These are phyloP conservation scores for Pseudochromis fuscus DNA, from an alignment of 2,797 vertebrate genomes.

Conservation along the genomic window DNA sequence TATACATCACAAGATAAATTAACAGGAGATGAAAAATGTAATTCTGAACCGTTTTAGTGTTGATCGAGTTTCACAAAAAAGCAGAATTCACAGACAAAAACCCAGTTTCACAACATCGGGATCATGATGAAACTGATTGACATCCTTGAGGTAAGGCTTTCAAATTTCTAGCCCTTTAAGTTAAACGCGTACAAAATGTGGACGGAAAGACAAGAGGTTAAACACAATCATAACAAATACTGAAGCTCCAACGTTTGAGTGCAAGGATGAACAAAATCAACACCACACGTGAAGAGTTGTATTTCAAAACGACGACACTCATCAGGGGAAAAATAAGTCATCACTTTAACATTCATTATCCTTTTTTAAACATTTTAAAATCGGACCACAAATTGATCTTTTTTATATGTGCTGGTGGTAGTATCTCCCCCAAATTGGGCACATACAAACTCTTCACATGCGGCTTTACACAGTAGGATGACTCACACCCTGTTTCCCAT, in stretches of 20 bases:
- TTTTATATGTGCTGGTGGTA: background rate
- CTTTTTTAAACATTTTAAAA: background rate
- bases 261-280: constrained; percentile 46
- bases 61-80: constrained; percentile 25
- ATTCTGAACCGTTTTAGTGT: constrained; percentile 28
- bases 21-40: constrained; percentile 33
- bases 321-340: background rate
- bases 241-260: constrained; percentile 54
- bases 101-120: constrained; percentile 8
- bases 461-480: constrained; percentile 12
- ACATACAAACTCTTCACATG: constrained; percentile 28
- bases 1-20: constrained; percentile 63
- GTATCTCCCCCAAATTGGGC: constrained; percentile 21
- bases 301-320: background rate
- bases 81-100: constrained; percentile 57
- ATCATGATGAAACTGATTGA: constrained; percentile 49
- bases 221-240: constrained; percentile 64
- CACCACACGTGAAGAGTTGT: constrained; percentile 11
- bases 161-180: constrained; percentile 65
- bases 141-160: constrained; percentile 72
- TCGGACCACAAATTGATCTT: no score
- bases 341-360: background rate
- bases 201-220: constrained; percentile 61
- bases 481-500: constrained; percentile 71
- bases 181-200: constrained; percentile 48